Evolutionary conservation across 35 echinoderm and acorn worm species (phyloP).

Genomic region (Eucidaris tribuloides): DNA sequence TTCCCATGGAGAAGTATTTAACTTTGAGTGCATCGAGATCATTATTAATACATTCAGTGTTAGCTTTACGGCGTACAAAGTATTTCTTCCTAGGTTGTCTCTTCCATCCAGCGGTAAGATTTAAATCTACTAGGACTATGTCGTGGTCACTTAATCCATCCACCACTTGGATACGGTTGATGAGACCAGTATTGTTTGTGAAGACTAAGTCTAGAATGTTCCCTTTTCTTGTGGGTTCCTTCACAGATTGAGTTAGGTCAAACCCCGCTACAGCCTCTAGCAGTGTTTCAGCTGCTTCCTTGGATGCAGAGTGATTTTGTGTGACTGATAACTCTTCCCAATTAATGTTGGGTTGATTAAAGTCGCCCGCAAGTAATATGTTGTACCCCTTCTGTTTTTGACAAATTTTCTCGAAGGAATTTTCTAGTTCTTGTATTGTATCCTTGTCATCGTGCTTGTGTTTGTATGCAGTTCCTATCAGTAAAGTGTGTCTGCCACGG

Average conservation of each 20-base stretch:
- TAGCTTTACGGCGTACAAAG: background rate
- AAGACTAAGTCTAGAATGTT: background rate
- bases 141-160: background rate
- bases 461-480: background rate
- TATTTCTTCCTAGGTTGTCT: constrained; percentile 1
- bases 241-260: background rate
- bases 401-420: background rate
- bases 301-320: background rate
- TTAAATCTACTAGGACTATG: background rate
- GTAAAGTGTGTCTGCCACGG: background rate
- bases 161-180: background rate
- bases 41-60: background rate
- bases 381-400: background rate
- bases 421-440: background rate
- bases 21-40: background rate
- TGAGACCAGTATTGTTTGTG: background rate
- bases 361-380: background rate
- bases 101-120: background rate
- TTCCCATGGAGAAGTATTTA: background rate
- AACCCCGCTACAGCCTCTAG: background rate
- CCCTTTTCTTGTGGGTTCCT: background rate
- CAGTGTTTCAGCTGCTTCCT: background rate
- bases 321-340: background rate
- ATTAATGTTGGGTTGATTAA: background rate
- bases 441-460: background rate